phyloP scores from a whole-genome alignment of 2,797 vertebrate species.

The Eulemur coronatus region DNA sequence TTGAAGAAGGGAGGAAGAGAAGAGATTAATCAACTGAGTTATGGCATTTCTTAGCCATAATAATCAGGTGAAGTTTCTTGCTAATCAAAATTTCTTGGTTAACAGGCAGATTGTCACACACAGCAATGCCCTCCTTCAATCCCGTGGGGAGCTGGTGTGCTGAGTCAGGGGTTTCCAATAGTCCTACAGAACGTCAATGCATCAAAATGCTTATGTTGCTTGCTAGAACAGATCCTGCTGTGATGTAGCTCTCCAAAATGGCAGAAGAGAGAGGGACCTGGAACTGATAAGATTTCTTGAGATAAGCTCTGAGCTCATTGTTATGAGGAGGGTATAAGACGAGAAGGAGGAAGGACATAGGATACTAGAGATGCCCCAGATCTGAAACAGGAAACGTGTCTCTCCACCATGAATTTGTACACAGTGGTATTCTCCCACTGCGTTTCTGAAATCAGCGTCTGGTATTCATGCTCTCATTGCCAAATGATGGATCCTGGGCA shows the following conservation, averaged over 20 bases:
- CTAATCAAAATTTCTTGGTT: constrained; percentile 50
- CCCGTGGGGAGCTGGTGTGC: constrained; percentile 53
- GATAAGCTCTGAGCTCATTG: constrained; percentile 67
- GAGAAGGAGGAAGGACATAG: neutral
- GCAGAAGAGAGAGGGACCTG: constrained; percentile 46
- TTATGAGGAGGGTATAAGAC: constrained; percentile 42
- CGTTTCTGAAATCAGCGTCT: constrained; percentile 58
- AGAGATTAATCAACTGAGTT: neutral
- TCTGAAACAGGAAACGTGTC: constrained; percentile 67
- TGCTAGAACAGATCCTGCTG: constrained; percentile 38
- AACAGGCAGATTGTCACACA: constrained; percentile 17
- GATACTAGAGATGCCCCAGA: constrained; percentile 19
- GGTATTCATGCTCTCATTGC: constrained; percentile 4
- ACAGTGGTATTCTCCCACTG: constrained; percentile 50
- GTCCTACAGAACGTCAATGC: neutral
- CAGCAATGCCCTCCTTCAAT: constrained; percentile 53
- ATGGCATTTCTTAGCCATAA: neutral
- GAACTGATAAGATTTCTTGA: constrained; percentile 60
- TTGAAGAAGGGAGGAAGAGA: neutral
- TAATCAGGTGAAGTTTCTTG: constrained; percentile 18
- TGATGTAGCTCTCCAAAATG: constrained; percentile 58
- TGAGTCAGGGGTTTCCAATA: constrained; percentile 53
- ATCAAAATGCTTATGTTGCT: constrained; percentile 54
- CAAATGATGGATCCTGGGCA: constrained; percentile 64
- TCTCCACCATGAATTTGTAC: constrained; percentile 56